Evolutionary conservation across 2,113 vertebrate genomes (phyloP), one percentile per base, ranked within the genome.

Genomic region (Brachypteracias leptosomus): DNA sequence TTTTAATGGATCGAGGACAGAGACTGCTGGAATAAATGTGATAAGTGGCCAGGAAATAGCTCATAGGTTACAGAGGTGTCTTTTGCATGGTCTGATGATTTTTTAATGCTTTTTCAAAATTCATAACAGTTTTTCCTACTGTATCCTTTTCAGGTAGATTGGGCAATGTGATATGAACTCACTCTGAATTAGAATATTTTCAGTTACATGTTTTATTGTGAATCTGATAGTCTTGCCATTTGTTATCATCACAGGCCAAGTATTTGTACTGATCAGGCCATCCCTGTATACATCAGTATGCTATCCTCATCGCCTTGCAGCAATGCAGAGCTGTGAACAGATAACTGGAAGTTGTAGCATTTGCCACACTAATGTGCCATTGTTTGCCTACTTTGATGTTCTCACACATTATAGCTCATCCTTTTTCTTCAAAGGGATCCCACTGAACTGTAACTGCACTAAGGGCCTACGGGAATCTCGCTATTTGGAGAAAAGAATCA

Each of bases 311-410:
- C 46, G 55, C 75, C 75, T 55, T 62, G 63, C 71, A 85, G 72
- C 74, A 94, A 36, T 5, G 47, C 72, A 74, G 59, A 88, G 55
- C 88, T 80, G 67, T 14, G 82, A 63, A 19, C 55, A 84, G 62
- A 54, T 77, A 82, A 63, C 42, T 33, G 63, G 40, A 63, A 86
- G 51, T 42, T 3, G 1, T 1, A 55, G 42, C 46, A n/a, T 83
- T 83, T 91, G 47, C 55, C 76, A 67, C 55, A 33, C 33, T 55
- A 55, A 1, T 6, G 42, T 84, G 59, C 61, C 5, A 2, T 46
- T 78, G 35, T 93, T 93, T 94, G 72, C 68, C 57, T 77, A 0
- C 90, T 97, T 96, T 85, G 85, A 90, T 93, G 87, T 91, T 72
- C 57, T 88, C 0, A 0, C 29, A 61, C 55, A 40, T 26, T 51